Evolutionary conservation across 1,140 invertebrate species (phyloP), one percentile per base, ranked within the genome.

Genomic region (Monomorium pharaonis): DNA sequence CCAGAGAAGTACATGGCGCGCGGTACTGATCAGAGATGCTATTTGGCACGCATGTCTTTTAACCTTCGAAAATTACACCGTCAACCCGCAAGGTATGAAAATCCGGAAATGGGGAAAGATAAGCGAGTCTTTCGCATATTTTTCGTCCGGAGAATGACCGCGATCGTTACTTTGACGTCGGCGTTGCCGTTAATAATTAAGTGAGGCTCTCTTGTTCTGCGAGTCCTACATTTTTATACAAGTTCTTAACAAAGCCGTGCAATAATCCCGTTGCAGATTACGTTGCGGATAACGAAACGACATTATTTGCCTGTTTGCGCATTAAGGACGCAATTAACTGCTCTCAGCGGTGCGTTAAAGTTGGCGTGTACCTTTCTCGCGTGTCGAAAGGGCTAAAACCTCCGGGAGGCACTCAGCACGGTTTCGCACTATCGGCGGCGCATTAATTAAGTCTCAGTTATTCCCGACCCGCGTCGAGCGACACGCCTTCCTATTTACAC

Each of bases 381-480:
- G 56, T 18, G 30, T 27, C 47, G 47, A 80, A 67, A 69, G 44
- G 21, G 21, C 21, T 30, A 63, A 65, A 1, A 44, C 27, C 24
- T 37, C 24, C 60, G 37, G 14, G 51, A 58, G 67, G 58, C 33
- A 72, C 16, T n/a, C 12, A 75, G 76, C 76, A 67, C 30, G 42
- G 27, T 65, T 78, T 67, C n/a, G 24, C 75, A 37, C 44, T 42
- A 37, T 49, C 27, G 62, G 54, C 42, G 76, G 54, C 42, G 76
- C 16, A 27, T 77, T 77, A 77, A 84, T 77, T 60, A 84, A 84
- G 21, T 63, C 81, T 37, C 54, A 49, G 70, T 84, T 84, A 75
- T 62, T 75, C 44, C 24, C 30, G 54, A 18, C n/a, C 75, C 69
- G 62, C 63, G 21, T 30, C 70, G 75, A 63, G 58, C 75, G 75